Conservation (phyloP, 2,888 invertebrate species). For the Phragmatobia fuliginosa region DNA sequence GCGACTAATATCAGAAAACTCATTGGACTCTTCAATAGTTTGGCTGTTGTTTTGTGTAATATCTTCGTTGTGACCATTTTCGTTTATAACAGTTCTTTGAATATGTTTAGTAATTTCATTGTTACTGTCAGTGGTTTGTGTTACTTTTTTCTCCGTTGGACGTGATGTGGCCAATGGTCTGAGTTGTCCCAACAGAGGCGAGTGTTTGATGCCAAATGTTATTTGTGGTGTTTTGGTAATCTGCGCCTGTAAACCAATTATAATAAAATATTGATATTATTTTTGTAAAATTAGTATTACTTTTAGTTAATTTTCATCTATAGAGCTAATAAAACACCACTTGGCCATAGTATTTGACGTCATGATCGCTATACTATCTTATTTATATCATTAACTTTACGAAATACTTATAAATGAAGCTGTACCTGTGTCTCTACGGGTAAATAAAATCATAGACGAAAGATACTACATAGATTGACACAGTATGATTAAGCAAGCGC, state of each 20-base stretch:
- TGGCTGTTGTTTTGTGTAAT: conserved; percentile 42
- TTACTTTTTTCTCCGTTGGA: conserved; percentile 46
- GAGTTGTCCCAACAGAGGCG: conserved; percentile 89
- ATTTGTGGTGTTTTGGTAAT: conserved; percentile 76
- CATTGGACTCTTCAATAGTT: conserved; percentile 38
- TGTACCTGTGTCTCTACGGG: no score
- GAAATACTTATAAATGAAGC: no score
- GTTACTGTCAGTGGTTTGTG: conserved; percentile 24
- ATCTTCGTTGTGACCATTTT: conserved; percentile 46
- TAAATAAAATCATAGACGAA: no score
- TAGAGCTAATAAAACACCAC: no score
- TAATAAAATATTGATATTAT: not conserved
- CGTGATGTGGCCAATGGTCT: conserved; percentile 66
- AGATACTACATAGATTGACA: no score
- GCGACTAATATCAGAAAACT: conserved; percentile 46
- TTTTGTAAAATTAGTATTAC: no score
- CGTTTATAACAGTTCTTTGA: conserved; percentile 34
- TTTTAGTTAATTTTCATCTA: no score
- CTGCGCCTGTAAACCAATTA: conserved; percentile 64
- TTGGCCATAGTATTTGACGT: no score
- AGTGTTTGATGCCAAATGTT: conserved; percentile 95
- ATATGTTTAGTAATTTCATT: conserved; percentile 28
- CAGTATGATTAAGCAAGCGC: no score
- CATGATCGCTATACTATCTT: no score
- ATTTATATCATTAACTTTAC: no score